Percentiles rank a stretch among this genome's conserved stretches.
These are phyloP conservation scores for Sycophila sp. DNA, from an alignment of 1,140 invertebrate species.

Conservation along the genomic window DNA sequence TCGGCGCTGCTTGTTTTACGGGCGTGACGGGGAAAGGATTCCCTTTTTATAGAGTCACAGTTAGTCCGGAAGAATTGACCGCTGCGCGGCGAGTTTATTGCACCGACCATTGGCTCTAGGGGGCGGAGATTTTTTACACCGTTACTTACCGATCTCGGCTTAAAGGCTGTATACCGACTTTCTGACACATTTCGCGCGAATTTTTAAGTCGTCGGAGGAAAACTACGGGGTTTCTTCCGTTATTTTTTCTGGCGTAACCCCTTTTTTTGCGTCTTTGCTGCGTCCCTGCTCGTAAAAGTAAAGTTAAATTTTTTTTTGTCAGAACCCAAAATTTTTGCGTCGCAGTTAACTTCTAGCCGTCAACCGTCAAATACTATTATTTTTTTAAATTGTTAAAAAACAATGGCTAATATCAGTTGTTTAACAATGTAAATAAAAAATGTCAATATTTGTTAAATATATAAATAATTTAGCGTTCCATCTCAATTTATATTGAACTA, in stretches of 20 bases:
- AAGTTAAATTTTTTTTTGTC: conserved; percentile 19
- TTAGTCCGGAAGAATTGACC: not conserved
- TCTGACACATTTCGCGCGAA: conserved; percentile 28
- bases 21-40: not conserved
- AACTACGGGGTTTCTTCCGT: no score
- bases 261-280: conserved; percentile 12
- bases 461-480: no score
- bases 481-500: no score
- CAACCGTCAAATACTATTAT: not conserved
- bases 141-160: no score
- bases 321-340: not conserved
- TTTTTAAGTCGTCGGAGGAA: not conserved
- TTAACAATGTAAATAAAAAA: no score
- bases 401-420: no score
- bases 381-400: no score
- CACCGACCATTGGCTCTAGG: not conserved
- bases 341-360: not conserved
- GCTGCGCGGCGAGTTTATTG: conserved; percentile 3
- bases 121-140: conserved; percentile 3
- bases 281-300: not conserved
- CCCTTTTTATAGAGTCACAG: conserved; percentile 15
- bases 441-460: no score
- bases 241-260: not conserved
- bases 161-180: no score
- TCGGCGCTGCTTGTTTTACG: not conserved